These are phyloP conservation scores for Petrocephalus schoutedeni DNA, from an alignment of 2,797 vertebrate species.

Conservation along the genomic window DNA sequence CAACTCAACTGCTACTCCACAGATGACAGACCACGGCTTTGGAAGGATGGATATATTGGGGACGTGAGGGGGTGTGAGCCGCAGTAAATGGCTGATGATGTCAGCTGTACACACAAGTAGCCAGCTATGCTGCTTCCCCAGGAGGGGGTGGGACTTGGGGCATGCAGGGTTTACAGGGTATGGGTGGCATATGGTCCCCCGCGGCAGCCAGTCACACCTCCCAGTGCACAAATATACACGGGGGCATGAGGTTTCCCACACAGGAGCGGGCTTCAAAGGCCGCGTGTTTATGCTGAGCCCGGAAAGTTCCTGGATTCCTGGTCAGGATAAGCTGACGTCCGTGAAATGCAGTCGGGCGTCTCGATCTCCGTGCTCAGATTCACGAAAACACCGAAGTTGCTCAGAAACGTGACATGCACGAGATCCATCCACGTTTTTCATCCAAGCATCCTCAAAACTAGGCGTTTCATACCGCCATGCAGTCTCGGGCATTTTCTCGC, in stretches of 20 bases:
- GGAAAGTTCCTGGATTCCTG: background rate
- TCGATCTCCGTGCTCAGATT: background rate
- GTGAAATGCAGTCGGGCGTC: background rate
- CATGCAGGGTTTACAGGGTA: background rate
- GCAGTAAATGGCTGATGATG: background rate
- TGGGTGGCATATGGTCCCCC: background rate
- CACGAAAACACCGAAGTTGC: background rate
- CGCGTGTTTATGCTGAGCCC: background rate
- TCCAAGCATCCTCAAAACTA: background rate
- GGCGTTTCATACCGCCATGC: background rate
- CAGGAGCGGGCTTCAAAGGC: background rate
- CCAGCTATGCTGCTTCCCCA: background rate
- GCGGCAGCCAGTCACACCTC: background rate
- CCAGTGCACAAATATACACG: background rate
- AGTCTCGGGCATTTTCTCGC: background rate
- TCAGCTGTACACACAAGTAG: constrained; percentile 7
- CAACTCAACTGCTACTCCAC: background rate
- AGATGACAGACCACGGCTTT: background rate
- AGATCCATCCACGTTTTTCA: background rate
- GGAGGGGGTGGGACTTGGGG: too few species aligned
- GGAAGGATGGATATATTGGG: background rate
- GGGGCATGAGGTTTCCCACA: background rate
- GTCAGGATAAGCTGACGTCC: background rate
- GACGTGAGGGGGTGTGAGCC: background rate
- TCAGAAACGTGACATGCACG: background rate